These are phyloP conservation scores for Melinaea marsaeus DNA, from an alignment of 2,888 invertebrate genomes.

Conservation along the genomic window DNA sequence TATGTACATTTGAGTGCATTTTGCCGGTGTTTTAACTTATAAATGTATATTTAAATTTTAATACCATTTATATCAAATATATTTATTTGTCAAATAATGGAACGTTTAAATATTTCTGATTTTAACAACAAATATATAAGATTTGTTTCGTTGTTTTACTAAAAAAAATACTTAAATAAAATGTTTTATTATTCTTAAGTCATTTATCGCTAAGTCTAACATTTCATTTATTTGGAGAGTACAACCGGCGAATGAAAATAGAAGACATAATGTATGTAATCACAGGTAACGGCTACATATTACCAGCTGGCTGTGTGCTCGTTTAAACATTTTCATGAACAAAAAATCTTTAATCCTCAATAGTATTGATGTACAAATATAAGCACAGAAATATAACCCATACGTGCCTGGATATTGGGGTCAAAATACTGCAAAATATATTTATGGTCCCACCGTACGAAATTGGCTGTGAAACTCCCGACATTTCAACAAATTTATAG, in stretches of 20 bases:
- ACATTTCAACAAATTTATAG: conserved; percentile 39
- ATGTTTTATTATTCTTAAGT: no score
- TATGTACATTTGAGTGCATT: background rate
- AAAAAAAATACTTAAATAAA: no score
- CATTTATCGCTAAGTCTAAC: no score
- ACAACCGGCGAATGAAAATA: no score
- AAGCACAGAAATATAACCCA: conserved; percentile 1
- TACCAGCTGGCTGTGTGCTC: background rate
- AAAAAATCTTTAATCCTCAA: conserved; percentile 4
- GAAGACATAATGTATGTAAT: background rate
- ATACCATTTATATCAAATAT: no score
- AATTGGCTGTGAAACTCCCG: conserved; percentile 36
- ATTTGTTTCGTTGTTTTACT: no score
- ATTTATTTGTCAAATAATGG: no score
- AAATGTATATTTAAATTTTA: no score
- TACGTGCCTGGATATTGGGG: background rate
- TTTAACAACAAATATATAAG: no score
- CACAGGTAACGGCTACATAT: background rate
- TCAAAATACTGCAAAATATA: background rate
- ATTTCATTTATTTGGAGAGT: no score
- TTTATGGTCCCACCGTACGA: conserved; percentile 16
- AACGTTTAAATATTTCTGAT: no score
- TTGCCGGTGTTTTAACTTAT: background rate
- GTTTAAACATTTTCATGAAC: background rate
- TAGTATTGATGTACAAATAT: conserved; percentile 1